Evolutionary conservation across 1,140 invertebrate genomes (phyloP), one percentile per base, ranked within the genome.

Genomic region (Scaptomyza pallida): DNA sequence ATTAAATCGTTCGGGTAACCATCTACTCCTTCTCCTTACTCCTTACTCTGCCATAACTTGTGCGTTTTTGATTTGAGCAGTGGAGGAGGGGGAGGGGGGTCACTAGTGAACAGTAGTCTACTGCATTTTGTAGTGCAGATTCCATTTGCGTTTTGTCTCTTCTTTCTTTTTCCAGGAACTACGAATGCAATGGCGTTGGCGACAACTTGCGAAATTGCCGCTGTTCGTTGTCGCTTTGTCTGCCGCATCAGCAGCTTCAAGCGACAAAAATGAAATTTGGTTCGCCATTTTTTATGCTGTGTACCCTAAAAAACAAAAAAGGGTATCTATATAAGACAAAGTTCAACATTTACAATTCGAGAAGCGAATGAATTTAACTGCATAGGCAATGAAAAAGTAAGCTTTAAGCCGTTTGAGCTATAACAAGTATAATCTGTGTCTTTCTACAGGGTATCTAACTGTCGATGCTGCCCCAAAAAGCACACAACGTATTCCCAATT

Each of bases 1-100:
- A 80, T 77, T 81, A 86, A 86, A 86, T 78, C 77, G 82, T 13
- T 59, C 41, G 81, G 65, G 75, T 80, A 86, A 62, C 48, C 59
- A n/a, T 2, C 17, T 57, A n/a, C n/a, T 75, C 19, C 26, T 59
- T 60, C 45, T 54, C 45, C 45, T 44, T 40, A 37, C 33, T 37
- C 33, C 33, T 37, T 37, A 37, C 3, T n/a, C 33, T 4, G n/a
- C 47, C 35, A 72, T 75, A 63, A 72, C 57, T 72, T 59, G 59
- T 3, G 48, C 64, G 71, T 26, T 62, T 75, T 75, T 75, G 61
- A 72, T 52, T 73, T 47, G 35, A 30, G 5, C 5, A 12, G 17
- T 54, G 6, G 1, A 13, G n/a, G 19, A 0, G 23, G 1, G 23
- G 23, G 5, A 5, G 6, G 9, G 35, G 12, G 21, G 12, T 10